Base-by-base conservation (phyloP, 2,113 vertebrate species). In the Tenebrosternarchus preto region DNA sequence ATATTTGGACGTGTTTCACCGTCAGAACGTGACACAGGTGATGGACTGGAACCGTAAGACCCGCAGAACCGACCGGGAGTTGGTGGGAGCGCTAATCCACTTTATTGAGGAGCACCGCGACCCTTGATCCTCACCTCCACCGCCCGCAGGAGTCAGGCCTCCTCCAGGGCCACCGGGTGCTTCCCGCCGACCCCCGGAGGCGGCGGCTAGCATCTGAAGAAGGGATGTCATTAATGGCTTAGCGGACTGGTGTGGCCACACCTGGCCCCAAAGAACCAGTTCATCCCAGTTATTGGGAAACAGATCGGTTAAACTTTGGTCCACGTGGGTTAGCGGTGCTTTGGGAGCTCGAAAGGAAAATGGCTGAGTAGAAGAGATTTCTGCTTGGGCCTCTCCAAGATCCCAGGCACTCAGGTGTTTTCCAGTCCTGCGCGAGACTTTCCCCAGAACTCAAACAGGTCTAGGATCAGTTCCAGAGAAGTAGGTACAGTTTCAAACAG, bases 171-270 rank as follows among this genome's bases (percentile, higher is more conserved):
- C 31, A 60, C n/a, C 59, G 16, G n/a, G n/a, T n/a, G n/a, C n/a
- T n/a, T n/a, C n/a, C n/a, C n/a, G n/a, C n/a, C n/a, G n/a, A n/a
- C n/a, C n/a, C n/a, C n/a, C n/a, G n/a, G n/a, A n/a, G n/a, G n/a
- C n/a, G n/a, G n/a, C n/a, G n/a, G n/a, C n/a, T n/a, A n/a, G n/a
- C 24, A 25, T 77, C 57, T 78, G 55, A 73, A 9, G n/a, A 50
- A 29, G 71, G 74, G 71, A 74, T 61, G 59, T 80, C 79, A 75
- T 71, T 80, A 72, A 76, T 76, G 31, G 55, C 33, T 29, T 63
- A 57, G 27, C 59, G 1, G 56, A 22, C 63, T 79, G 39, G 17
- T 8, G 2, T n/a, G 5, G n/a, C 8, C 17, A 75, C 31, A 73
- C 63, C 57, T 53, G 43, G 4, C 71, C 64, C 50, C 6, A n/a